Evolutionary conservation across 2,113 vertebrate genomes (phyloP).

Genomic region (Melanocharis versteri): DNA sequence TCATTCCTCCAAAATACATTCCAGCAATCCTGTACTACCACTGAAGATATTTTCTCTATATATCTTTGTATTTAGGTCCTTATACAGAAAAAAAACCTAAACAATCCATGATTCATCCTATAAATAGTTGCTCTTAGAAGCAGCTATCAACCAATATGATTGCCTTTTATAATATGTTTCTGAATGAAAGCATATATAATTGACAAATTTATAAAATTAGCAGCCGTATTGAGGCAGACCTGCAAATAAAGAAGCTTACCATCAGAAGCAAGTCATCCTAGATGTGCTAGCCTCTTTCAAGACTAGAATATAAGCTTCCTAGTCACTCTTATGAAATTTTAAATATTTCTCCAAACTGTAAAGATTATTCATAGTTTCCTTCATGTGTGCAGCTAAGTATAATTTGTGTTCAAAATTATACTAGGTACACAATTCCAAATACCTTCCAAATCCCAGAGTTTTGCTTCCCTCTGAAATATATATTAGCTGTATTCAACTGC

Average conservation of each 20-base stretch:
- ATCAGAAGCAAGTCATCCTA: background rate
- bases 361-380: background rate
- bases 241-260: background rate
- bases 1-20: background rate
- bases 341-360: background rate
- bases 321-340: background rate
- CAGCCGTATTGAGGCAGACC: background rate
- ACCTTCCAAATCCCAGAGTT: background rate
- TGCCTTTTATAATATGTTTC: background rate
- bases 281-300: background rate
- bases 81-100: background rate
- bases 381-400: background rate
- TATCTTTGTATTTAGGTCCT: background rate
- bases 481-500: background rate
- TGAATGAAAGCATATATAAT: background rate
- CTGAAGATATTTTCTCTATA: background rate
- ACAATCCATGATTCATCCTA: accelerated
- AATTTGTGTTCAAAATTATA: background rate
- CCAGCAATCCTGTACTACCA: background rate
- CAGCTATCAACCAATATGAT: background rate
- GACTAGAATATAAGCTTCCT: background rate
- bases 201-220: background rate
- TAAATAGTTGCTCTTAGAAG: background rate
- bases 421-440: background rate
- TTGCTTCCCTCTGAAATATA: background rate